Percentiles rank a stretch among this genome's conserved stretches.
Conservation (phyloP, 2,888 invertebrate species). For the Salpingus planirostris region DNA sequence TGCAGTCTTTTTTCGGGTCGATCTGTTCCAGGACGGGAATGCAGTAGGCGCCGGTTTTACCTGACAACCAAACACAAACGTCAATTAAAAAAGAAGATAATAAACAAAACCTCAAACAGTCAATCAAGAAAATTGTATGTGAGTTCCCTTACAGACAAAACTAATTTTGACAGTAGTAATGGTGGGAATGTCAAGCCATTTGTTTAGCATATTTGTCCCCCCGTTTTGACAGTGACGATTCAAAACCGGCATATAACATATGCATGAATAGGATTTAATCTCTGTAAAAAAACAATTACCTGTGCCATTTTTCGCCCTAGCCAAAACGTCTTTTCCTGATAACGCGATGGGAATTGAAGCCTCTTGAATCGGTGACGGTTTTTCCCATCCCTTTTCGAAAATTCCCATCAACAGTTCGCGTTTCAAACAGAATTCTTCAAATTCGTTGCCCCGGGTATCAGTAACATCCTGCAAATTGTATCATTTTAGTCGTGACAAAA, state of each 20-base stretch:
- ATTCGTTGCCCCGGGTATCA: conserved; percentile 97
- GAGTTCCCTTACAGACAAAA: conserved; percentile 1
- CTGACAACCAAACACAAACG: too few relatives aligned
- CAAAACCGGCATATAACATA: conserved; percentile 24
- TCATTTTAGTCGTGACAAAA: too few relatives aligned
- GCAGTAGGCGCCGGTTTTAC: conserved; percentile 97
- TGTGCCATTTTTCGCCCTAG: conserved; percentile 98
- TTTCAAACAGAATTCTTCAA: conserved; percentile 98
- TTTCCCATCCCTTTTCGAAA: conserved; percentile 99
- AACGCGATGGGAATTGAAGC: conserved; percentile 98
- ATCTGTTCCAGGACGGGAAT: conserved; percentile 97
- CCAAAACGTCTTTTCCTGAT: conserved; percentile 94
- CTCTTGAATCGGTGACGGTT: conserved; percentile 99
- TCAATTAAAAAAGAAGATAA: too few relatives aligned
- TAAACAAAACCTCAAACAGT: not conserved
- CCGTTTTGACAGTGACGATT: conserved; percentile 17
- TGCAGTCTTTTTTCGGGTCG: conserved; percentile 79
- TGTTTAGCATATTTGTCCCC: conserved; percentile 31
- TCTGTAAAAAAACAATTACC: conserved; percentile 42
- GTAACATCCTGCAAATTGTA: conserved; percentile 91
- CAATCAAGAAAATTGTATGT: conserved; percentile 3
- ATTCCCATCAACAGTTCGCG: conserved; percentile 98
- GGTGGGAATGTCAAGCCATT: conserved; percentile 23
- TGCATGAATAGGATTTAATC: conserved; percentile 6
- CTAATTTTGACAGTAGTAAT: not conserved